These are phyloP conservation scores for Tortricodes alternella DNA, from an alignment of 2,888 invertebrate species.

Conservation along the genomic window DNA sequence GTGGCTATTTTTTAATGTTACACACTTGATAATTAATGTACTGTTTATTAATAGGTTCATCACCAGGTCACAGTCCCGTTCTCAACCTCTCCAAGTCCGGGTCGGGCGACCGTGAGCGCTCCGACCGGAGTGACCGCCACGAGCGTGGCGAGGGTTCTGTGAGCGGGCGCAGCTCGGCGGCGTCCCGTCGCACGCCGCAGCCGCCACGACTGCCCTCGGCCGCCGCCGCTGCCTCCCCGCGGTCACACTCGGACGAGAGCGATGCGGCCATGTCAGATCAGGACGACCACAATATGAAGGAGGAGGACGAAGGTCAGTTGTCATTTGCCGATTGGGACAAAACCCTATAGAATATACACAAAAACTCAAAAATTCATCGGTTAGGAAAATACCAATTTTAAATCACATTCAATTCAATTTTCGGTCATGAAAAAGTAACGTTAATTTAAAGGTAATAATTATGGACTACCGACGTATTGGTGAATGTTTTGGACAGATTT, in stretches of 20 bases:
- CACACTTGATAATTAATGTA: too few relatives aligned
- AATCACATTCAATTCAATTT: too few relatives aligned
- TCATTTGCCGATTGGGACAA: not conserved
- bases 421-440: too few relatives aligned
- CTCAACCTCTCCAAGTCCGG: slow-evolving; percentile 95
- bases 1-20: too few relatives aligned
- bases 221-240: slow-evolving; percentile 83
- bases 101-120: slow-evolving; percentile 87
- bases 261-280: slow-evolving; percentile 94
- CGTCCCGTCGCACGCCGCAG: slow-evolving; percentile 84
- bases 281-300: slow-evolving; percentile 92
- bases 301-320: slow-evolving; percentile 88
- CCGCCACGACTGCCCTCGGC: slow-evolving; percentile 79
- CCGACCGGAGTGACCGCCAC: slow-evolving; percentile 84
- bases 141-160: slow-evolving; percentile 73
- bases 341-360: too few relatives aligned
- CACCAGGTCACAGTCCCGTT: slow-evolving; percentile 95
- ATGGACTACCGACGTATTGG: too few relatives aligned
- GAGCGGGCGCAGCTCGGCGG: slow-evolving; percentile 83
- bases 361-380: too few relatives aligned
- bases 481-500: too few relatives aligned
- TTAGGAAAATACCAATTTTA: too few relatives aligned
- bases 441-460: too few relatives aligned
- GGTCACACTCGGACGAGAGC: slow-evolving; percentile 90
- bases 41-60: slow-evolving; percentile 84